These are phyloP conservation scores for Hetaerina titia DNA, from an alignment of 2,888 invertebrate genomes.

Conservation along the genomic window DNA sequence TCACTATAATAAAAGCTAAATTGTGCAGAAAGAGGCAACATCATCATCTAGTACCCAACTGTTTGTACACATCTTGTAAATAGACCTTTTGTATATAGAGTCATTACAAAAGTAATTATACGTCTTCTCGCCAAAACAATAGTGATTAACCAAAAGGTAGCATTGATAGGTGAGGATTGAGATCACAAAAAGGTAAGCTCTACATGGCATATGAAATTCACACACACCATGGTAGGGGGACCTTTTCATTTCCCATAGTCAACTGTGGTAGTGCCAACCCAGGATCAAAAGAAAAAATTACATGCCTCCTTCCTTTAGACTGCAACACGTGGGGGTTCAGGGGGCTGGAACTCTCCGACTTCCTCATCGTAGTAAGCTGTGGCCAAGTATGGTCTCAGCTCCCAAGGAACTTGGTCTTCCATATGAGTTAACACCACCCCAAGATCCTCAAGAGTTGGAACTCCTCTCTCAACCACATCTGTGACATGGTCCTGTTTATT, in stretches of 20 bases:
- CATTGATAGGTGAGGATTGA: neutral
- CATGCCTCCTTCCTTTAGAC: neutral
- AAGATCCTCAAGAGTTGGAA: conserved; percentile 92
- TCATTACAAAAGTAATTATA: neutral
- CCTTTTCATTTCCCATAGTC: neutral
- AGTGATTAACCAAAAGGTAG: neutral
- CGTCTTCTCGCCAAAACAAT: neutral
- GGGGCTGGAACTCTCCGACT: conserved; percentile 86
- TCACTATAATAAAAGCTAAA: no score
- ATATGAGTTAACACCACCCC: conserved; percentile 87
- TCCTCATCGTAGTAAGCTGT: conserved; percentile 86
- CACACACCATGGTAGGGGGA: neutral
- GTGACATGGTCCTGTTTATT: conserved; percentile 85
- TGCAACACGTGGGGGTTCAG: conserved; percentile 81
- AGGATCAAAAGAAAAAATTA: neutral
- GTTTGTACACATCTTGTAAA: neutral
- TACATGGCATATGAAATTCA: neutral
- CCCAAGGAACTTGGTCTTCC: conserved; percentile 92
- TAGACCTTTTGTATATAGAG: no score
- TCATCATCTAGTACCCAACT: neutral
- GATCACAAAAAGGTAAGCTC: neutral
- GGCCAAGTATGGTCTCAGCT: conserved; percentile 83
- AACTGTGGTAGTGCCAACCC: neutral
- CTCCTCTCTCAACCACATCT: conserved; percentile 82
- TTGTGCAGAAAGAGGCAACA: neutral